phyloP scores from a whole-genome alignment of 2,797 vertebrate genomes.

The Distichodus sexfasciatus region DNA sequence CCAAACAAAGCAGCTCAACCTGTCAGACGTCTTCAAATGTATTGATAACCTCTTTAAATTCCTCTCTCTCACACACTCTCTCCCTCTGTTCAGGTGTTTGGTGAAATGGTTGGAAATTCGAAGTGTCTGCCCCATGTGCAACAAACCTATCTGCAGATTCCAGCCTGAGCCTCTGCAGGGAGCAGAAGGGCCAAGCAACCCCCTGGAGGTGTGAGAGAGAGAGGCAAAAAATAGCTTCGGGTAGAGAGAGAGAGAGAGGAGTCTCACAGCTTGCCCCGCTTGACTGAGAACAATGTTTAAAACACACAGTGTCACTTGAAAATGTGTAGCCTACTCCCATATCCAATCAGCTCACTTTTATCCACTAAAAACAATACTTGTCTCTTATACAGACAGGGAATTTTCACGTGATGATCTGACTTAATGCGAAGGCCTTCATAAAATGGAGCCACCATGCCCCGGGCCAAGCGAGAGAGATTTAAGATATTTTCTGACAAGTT shows the following conservation, averaged over 20 bases:
- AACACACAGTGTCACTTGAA: slow-evolving; percentile 4
- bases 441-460: not conserved
- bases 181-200: slow-evolving; percentile 61
- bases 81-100: slow-evolving; percentile 69
- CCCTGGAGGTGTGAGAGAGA: slow-evolving; percentile 67
- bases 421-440: slow-evolving; percentile 5
- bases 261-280: not conserved
- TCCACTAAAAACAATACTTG: not conserved
- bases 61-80: slow-evolving; percentile 3
- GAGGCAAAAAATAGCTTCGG: slow-evolving; percentile 7
- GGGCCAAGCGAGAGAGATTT: not conserved
- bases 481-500: not conserved
- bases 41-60: too few species aligned
- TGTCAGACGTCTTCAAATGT: not conserved
- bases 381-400: not conserved
- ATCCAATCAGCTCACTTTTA: not conserved
- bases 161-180: slow-evolving; percentile 59
- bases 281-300: slow-evolving; percentile 8
- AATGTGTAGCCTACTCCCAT: slow-evolving; percentile 12
- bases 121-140: slow-evolving; percentile 82
- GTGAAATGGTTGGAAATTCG: slow-evolving; percentile 82
- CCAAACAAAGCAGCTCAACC: not conserved
- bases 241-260: slow-evolving; percentile 12
- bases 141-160: slow-evolving; percentile 76
- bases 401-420: slow-evolving; percentile 17